Percentiles rank a stretch among this genome's conserved stretches.
Evolutionary conservation across 2,888 invertebrate genomes (phyloP).

Genomic region (Ditula angustiorana): DNA sequence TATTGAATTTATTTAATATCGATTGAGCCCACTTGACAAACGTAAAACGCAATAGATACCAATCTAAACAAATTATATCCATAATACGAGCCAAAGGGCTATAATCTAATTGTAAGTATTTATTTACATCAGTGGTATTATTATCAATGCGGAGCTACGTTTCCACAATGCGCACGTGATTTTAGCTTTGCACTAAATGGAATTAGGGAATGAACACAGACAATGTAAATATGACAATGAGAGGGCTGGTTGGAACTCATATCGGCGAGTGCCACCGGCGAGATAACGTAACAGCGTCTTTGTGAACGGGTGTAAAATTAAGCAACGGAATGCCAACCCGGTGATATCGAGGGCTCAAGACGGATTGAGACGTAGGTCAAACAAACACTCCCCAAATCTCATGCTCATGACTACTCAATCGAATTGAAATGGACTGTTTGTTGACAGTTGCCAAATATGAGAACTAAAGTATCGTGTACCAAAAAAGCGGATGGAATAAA

Average conservation of each 20-base stretch:
- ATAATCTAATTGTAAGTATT: neutral
- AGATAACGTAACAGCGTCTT: constrained; percentile 83
- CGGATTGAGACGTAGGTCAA: constrained; percentile 27
- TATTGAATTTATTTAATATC: no score
- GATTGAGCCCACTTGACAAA: no score
- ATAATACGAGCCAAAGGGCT: neutral
- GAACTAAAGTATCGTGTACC: neutral
- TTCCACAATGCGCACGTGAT: constrained; percentile 50
- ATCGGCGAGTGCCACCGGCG: constrained; percentile 78
- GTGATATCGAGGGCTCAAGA: constrained; percentile 65
- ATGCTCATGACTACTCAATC: neutral
- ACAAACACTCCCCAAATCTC: neutral
- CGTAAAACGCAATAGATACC: no score
- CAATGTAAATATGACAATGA: constrained; percentile 84
- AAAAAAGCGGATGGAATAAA: neutral
- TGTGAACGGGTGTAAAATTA: constrained; percentile 80
- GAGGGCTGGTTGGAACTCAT: constrained; percentile 71
- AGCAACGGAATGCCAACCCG: constrained; percentile 71
- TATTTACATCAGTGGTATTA: constrained; percentile 29
- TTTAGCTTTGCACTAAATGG: constrained; percentile 76
- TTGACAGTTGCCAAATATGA: neutral
- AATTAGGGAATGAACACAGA: constrained; percentile 81
- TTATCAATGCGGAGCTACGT: constrained; percentile 21
- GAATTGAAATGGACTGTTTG: constrained; percentile 11
- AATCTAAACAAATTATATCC: neutral